Base-by-base conservation (phyloP, 2,888 invertebrate species). In the Scaptomyza polygonia region DNA sequence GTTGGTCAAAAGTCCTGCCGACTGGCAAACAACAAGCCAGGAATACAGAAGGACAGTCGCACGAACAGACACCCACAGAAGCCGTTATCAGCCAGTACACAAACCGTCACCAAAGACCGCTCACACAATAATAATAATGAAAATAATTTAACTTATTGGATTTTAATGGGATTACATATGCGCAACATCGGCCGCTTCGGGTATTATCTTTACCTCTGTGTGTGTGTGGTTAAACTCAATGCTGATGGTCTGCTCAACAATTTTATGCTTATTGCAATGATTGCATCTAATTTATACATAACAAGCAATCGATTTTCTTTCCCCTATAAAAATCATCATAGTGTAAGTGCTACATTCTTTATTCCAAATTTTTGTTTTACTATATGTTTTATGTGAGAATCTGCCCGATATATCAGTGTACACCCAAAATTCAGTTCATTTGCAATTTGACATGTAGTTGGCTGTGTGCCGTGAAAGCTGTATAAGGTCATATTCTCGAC, bases 91-190 rank as follows among this genome's bases (percentile, higher is more conserved):
- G 61, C 43, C 61, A 34, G 70, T 47, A 69, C 67, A 56, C 42
- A 58, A 49, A 55, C 30, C 64, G 57, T 52, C 72, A 51, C 54
- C 62, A 81, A 85, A 85, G 65, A 86, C 74, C 74, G 84, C 61
- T 76, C 86, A 75, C 83, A 78, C 72, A 79, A 87, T 83, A 77
- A 87, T 83, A 77, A 88, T 87, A 88, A 88, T 88, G 86, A 76
- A 88, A 81, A 89, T 88, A 89, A 89, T 88, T 89, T 83, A 88
- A 89, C 82, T 89, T 89, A 89, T 89, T 89, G 89, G 79, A 89
- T 89, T 89, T 89, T 89, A 89, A 89, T 89, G 88, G 83, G 88
- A 89, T 89, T 89, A 89, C 88, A 87, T 78, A 89, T 79, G 84
- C 79, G 74, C 77, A 85, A 77, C 86, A 84, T 79, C 57, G 69